Evolutionary conservation across 2,888 invertebrate species (phyloP).

Genomic region (Lypha dubia): DNA sequence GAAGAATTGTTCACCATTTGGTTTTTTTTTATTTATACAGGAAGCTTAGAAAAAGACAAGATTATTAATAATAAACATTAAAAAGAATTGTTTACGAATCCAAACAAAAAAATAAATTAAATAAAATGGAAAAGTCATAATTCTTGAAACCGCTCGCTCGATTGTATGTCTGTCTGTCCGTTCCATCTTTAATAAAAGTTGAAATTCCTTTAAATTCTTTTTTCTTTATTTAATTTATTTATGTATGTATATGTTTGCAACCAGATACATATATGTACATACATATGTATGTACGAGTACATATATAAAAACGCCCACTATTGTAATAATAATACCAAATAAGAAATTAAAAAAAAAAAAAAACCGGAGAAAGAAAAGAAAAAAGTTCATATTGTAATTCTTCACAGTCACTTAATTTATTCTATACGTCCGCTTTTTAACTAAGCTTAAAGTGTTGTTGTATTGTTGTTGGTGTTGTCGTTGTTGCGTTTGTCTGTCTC

Average conservation of each 20-base stretch:
- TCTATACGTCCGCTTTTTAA: conserved; percentile 70
- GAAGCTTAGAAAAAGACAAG: conserved; percentile 69
- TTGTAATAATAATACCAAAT: conserved; percentile 42
- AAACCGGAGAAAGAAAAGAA: conserved; percentile 18
- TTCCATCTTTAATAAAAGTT: conserved; percentile 20
- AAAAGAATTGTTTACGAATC: conserved; percentile 52
- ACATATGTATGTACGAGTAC: too few species aligned
- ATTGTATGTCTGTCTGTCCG: conserved; percentile 7
- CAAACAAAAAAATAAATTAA: conserved; percentile 23
- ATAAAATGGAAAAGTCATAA: conserved; percentile 38
- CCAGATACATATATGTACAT: conserved; percentile 22
- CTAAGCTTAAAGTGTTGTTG: conserved; percentile 56
- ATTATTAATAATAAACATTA: conserved; percentile 69
- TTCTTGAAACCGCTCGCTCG: conserved; percentile 35
- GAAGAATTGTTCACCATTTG: conserved; percentile 40
- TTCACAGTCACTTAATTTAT: conserved; percentile 70
- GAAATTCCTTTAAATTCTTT: conserved; percentile 65
- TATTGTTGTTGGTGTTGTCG: conserved; percentile 8
- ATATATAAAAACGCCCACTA: conserved; percentile 68
- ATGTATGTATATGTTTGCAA: conserved; percentile 37
- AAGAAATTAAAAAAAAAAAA: background rate
- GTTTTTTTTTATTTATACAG: conserved; percentile 55
- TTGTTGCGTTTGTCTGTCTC: conserved; percentile 51
- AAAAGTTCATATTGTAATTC: conserved; percentile 68
- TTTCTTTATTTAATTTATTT: conserved; percentile 41